Conservation (phyloP, 2,888 invertebrate genomes). For the Lathronympha strigana region DNA sequence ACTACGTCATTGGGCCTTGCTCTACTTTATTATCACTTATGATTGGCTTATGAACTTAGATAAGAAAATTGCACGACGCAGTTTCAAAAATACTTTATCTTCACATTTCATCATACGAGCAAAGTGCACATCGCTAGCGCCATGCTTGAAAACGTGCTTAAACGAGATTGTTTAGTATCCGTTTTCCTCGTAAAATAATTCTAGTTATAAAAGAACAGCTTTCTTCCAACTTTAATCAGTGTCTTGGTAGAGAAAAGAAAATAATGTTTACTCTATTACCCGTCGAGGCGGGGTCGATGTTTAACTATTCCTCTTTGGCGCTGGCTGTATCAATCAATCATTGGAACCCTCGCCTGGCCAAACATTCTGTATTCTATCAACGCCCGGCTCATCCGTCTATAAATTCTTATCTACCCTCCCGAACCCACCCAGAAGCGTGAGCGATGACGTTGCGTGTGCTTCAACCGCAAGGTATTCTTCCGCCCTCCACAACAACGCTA, state of each 20-base stretch:
- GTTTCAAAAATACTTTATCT: slow-evolving; percentile 63
- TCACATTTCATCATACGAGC: slow-evolving; percentile 53
- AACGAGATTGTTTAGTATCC: slow-evolving; percentile 6
- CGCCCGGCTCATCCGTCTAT: slow-evolving; percentile 72
- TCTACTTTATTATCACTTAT: slow-evolving; percentile 50
- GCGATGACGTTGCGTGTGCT: slow-evolving; percentile 72
- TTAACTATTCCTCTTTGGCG: slow-evolving; percentile 61
- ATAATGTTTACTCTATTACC: slow-evolving; percentile 43
- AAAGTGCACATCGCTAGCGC: slow-evolving; percentile 59
- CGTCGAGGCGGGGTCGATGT: slow-evolving; percentile 49
- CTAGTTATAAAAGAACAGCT: slow-evolving; percentile 17
- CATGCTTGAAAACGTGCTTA: slow-evolving; percentile 30
- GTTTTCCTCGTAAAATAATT: slow-evolving; percentile 22
- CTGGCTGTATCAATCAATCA: slow-evolving; percentile 72
- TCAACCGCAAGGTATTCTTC: slow-evolving; percentile 55
- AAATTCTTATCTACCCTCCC: slow-evolving; percentile 75
- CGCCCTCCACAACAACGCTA: slow-evolving; percentile 49
- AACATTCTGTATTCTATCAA: slow-evolving; percentile 75
- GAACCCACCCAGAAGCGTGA: slow-evolving; percentile 66
- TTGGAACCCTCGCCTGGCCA: slow-evolving; percentile 58
- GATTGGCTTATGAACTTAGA: slow-evolving; percentile 52
- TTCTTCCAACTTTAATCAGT: slow-evolving; percentile 45
- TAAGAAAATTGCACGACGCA: slow-evolving; percentile 63
- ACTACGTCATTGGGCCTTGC: slow-evolving; percentile 44
- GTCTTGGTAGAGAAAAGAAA: slow-evolving; percentile 39